Conservation (phyloP, 2,797 vertebrate genomes). For the Holocentrus rufus region DNA sequence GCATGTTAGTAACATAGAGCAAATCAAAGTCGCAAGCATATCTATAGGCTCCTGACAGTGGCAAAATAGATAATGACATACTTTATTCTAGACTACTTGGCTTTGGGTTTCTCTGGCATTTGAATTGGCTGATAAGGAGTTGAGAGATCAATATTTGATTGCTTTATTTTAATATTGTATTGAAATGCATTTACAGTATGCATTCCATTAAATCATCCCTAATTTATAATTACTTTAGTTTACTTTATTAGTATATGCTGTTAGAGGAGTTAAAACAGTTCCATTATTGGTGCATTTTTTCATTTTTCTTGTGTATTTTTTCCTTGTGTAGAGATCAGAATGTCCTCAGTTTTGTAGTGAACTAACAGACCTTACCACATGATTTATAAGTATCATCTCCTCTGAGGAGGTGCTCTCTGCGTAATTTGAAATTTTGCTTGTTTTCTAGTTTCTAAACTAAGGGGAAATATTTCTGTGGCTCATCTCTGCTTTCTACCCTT, state of each 20-base stretch:
- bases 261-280: constrained; percentile 15
- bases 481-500: constrained; percentile 69
- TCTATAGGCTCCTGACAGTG: constrained; percentile 20
- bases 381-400: constrained; percentile 43
- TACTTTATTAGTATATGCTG: neutral
- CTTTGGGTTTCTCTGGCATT: constrained; percentile 32
- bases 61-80: constrained; percentile 41
- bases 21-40: constrained; percentile 49
- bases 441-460: constrained; percentile 63
- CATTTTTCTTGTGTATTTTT: constrained; percentile 11
- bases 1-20: constrained; percentile 55
- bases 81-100: neutral
- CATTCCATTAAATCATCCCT: constrained; percentile 23
- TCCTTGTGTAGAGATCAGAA: constrained; percentile 12
- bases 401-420: constrained; percentile 25
- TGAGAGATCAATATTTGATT: constrained; percentile 18
- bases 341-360: constrained; percentile 11
- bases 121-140: constrained; percentile 35
- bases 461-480: constrained; percentile 57
- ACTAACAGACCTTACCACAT: constrained; percentile 16
- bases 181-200: constrained; percentile 27
- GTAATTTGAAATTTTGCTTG: constrained; percentile 49
- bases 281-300: constrained; percentile 22
- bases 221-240: no score
- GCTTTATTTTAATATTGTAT: constrained; percentile 9